Conservation (phyloP, 2,888 invertebrate genomes). For the Lasioglossum figueresi region DNA sequence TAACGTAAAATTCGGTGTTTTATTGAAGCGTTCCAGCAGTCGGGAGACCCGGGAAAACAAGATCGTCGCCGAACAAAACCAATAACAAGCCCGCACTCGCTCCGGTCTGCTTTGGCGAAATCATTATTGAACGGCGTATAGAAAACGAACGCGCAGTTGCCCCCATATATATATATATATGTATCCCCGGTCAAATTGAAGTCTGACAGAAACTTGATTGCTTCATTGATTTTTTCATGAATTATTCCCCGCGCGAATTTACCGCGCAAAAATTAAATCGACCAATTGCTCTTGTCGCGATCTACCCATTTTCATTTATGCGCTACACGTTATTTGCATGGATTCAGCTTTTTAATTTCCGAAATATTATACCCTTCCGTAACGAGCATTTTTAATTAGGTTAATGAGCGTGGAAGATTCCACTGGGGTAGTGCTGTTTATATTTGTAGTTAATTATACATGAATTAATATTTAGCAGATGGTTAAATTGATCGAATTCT, state of each 20-base stretch:
- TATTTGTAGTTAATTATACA: background rate
- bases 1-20: slow-evolving; percentile 33
- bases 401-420: background rate
- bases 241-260: background rate
- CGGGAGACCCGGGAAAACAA: background rate
- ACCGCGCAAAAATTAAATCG: background rate
- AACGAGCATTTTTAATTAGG: background rate
- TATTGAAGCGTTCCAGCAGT: background rate
- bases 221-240: slow-evolving; percentile 22
- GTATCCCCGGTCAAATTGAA: background rate
- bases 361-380: background rate
- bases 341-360: background rate
- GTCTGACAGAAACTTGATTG: slow-evolving; percentile 12
- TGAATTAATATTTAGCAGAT: background rate
- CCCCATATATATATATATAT: no score
- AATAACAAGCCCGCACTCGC: slow-evolving; percentile 9
- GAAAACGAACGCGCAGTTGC: background rate
- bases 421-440: background rate
- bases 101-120: background rate
- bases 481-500: background rate
- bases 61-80: slow-evolving; percentile 16
- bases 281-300: background rate
- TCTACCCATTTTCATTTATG: background rate
- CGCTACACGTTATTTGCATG: background rate
- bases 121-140: background rate